Percentiles rank a stretch among this genome's conserved stretches.
These are phyloP conservation scores for Lacerta viridis DNA, from an alignment of 2,797 vertebrate genomes.

Conservation along the genomic window DNA sequence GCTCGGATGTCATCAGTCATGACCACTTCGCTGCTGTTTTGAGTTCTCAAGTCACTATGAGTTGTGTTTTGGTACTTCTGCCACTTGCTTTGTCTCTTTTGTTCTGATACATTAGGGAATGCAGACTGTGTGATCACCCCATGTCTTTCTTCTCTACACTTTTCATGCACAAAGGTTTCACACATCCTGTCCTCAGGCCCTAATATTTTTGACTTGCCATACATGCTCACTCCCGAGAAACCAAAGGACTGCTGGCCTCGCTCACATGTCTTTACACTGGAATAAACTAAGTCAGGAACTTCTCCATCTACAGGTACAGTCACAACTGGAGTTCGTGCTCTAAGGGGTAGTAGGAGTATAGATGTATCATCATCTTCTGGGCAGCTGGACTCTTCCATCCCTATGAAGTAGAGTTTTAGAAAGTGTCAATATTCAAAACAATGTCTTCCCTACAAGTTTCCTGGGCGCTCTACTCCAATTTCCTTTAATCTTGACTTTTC, in stretches of 20 bases:
- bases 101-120: slow-evolving; percentile 38
- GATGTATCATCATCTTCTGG: slow-evolving; percentile 39
- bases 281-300: not conserved
- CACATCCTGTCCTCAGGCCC: slow-evolving; percentile 59
- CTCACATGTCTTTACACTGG: not conserved
- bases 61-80: slow-evolving; percentile 78
- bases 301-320: slow-evolving; percentile 46
- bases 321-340: slow-evolving; percentile 57
- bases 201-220: slow-evolving; percentile 29
- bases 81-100: slow-evolving; percentile 80
- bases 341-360: not conserved
- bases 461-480: not conserved
- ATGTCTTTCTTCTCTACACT: not conserved
- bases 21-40: not conserved
- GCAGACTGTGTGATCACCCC: not conserved
- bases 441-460: not conserved
- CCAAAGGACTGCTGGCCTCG: not conserved
- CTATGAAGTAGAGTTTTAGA: slow-evolving; percentile 62
- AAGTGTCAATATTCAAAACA: slow-evolving; percentile 17
- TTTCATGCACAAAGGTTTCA: slow-evolving; percentile 49
- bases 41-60: slow-evolving; percentile 53
- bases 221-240: slow-evolving; percentile 30
- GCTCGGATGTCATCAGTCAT: slow-evolving; percentile 48
- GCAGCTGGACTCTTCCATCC: slow-evolving; percentile 38
- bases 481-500: not conserved